Evolutionary conservation across 2,888 invertebrate species (phyloP).

Genomic region (Dendrolimus pini): DNA sequence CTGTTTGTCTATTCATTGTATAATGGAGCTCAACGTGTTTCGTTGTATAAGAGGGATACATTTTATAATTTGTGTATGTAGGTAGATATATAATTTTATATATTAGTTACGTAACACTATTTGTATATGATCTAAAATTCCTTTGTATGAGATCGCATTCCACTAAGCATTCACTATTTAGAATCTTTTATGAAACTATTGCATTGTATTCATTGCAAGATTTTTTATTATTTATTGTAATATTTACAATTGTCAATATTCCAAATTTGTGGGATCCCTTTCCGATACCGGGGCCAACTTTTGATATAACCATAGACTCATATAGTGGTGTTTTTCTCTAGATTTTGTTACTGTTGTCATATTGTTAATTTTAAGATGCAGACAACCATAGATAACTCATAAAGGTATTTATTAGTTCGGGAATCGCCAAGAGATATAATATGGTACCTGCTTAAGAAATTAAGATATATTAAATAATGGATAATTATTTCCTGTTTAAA

Average conservation of each 20-base stretch:
- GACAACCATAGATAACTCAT: background rate
- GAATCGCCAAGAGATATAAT: conserved; percentile 45
- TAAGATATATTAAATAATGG: conserved; percentile 28
- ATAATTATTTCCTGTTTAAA: conserved; percentile 31
- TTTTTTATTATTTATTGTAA: conserved; percentile 6
- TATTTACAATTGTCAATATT: conserved; percentile 57
- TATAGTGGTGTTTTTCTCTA: conserved; percentile 9
- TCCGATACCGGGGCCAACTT: conserved; percentile 66
- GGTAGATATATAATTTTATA: conserved; percentile 10
- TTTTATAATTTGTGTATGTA: conserved; percentile 11
- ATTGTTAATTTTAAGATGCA: conserved; percentile 11
- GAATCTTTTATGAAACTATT: background rate
- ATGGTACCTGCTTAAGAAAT: conserved; percentile 60
- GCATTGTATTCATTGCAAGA: conserved; percentile 20
- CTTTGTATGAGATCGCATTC: conserved; percentile 59
- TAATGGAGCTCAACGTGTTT: conserved; percentile 71
- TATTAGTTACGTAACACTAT: conserved; percentile 9
- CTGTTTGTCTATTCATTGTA: conserved; percentile 31
- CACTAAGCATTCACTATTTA: conserved; percentile 15
- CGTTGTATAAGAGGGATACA: conserved; percentile 57
- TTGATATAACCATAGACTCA: conserved; percentile 52
- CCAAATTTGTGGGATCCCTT: conserved; percentile 64
- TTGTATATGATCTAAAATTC: conserved; percentile 24
- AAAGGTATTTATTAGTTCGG: conserved; percentile 7
- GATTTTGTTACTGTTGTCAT: conserved; percentile 22